These are phyloP conservation scores for Petaurus breviceps DNA, from an alignment of 2,113 vertebrate species.

Conservation along the genomic window DNA sequence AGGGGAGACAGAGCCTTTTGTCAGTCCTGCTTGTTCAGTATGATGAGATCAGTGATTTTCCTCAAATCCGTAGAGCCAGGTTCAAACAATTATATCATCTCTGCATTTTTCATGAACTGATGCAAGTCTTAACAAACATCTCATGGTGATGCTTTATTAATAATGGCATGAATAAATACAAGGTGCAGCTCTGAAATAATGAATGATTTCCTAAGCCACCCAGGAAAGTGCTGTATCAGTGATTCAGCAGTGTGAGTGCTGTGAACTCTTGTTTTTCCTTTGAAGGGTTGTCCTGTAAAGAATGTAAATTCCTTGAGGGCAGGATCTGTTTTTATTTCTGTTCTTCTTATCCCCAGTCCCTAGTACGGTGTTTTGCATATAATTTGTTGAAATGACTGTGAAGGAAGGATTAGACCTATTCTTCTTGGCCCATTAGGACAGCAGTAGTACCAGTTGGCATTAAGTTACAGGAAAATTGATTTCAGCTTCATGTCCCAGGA, in stretches of 20 bases:
- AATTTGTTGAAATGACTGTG: not conserved
- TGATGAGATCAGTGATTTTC: not conserved
- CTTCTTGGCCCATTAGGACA: not conserved
- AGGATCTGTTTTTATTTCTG: not conserved
- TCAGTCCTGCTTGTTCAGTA: not conserved
- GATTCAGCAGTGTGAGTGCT: not conserved
- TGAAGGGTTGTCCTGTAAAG: not conserved
- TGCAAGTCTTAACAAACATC: not conserved
- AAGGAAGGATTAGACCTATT: not conserved
- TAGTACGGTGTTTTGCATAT: not conserved
- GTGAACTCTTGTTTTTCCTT: not conserved
- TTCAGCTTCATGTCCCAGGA: not conserved
- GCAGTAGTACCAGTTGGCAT: not conserved
- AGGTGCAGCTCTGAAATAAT: not conserved
- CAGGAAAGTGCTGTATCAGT: not conserved
- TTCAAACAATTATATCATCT: slow-evolving; percentile 4
- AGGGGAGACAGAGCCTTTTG: not conserved
- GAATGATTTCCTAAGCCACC: not conserved
- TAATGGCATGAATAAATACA: not conserved
- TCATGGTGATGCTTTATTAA: not conserved
- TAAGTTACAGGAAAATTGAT: not conserved
- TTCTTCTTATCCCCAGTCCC: not conserved
- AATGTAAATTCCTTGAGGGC: not conserved
- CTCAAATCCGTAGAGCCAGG: not conserved
- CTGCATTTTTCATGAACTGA: not conserved